These are phyloP conservation scores for Acromyrmex charruanus DNA, from an alignment of 1,140 invertebrate species.

Conservation along the genomic window DNA sequence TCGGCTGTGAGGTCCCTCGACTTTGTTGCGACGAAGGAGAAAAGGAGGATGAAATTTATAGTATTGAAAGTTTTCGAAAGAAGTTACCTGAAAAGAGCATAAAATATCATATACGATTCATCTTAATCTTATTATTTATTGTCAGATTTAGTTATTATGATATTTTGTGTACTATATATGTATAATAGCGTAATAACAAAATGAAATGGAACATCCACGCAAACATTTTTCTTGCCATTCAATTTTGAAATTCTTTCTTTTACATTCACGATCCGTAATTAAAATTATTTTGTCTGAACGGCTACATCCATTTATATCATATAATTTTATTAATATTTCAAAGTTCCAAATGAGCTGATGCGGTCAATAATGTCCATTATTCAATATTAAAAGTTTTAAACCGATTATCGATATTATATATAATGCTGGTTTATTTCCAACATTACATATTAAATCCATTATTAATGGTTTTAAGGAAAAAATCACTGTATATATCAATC, in stretches of 20 bases:
- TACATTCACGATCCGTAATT: not conserved
- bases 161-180: not conserved
- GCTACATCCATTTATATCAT: not conserved
- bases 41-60: not conserved
- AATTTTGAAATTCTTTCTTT: not conserved
- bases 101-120: not conserved
- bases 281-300: not conserved
- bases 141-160: not conserved
- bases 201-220: no score
- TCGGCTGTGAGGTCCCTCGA: not conserved
- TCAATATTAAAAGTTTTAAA: slow-evolving; percentile 33
- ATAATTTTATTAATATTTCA: slow-evolving; percentile 9
- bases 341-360: not conserved
- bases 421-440: not conserved
- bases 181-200: not conserved
- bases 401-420: not conserved
- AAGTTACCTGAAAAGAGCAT: not conserved
- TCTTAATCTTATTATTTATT: not conserved
- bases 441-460: slow-evolving; percentile 4
- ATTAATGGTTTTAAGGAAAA: not conserved
- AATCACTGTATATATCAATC: not conserved
- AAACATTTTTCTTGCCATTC: no score
- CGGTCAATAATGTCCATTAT: not conserved
- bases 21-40: slow-evolving; percentile 46
- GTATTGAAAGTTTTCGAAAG: slow-evolving; percentile 14